Percentiles rank a stretch among this genome's conserved stretches.
Conservation (phyloP, 2,113 vertebrate genomes). For the Engraulis encrasicolus region DNA sequence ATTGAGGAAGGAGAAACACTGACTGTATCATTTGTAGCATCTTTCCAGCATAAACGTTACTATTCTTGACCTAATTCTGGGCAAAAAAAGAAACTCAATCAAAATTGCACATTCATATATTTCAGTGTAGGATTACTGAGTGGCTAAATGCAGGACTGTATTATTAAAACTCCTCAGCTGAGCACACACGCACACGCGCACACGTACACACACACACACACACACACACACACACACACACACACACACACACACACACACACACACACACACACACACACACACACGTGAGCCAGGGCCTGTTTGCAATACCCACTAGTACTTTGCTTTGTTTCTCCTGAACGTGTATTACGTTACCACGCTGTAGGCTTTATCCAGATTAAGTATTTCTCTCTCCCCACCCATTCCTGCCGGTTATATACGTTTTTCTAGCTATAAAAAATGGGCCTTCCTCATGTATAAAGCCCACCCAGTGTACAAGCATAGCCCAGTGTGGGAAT, state of each 20-base stretch:
- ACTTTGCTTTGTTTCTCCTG: constrained; percentile 24
- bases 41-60: constrained; percentile 53
- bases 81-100: constrained; percentile 51
- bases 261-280: too few relatives aligned
- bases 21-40: constrained; percentile 4
- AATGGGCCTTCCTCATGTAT: constrained; percentile 29
- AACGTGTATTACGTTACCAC: constrained; percentile 15
- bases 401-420: constrained; percentile 31
- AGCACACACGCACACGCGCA: too few relatives aligned
- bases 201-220: too few relatives aligned
- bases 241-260: too few relatives aligned
- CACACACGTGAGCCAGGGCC: constrained; percentile 29
- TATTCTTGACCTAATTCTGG: neutral
- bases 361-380: constrained; percentile 60
- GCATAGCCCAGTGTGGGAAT: constrained; percentile 11
- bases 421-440: constrained; percentile 37
- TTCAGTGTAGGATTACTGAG: constrained; percentile 60
- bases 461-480: constrained; percentile 41
- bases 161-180: constrained; percentile 37
- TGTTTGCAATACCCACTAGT: constrained; percentile 22
- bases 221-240: too few relatives aligned
- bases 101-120: constrained; percentile 48
- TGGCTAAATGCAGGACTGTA: constrained; percentile 46
- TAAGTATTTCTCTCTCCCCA: constrained; percentile 49
- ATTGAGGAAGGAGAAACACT: neutral